Conservation (phyloP, 2,888 invertebrate genomes). For the Limnephilus marmoratus region DNA sequence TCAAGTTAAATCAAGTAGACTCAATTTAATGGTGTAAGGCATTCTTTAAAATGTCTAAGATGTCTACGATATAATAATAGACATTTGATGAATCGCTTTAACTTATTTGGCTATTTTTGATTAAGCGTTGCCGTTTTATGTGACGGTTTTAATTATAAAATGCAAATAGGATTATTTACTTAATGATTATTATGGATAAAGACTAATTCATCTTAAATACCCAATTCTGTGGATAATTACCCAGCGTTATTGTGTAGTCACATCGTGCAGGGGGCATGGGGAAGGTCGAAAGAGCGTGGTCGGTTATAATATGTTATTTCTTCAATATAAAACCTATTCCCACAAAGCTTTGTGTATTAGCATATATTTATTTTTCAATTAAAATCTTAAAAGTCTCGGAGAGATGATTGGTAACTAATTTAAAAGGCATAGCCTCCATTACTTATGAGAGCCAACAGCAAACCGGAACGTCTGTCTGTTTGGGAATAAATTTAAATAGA, state of each 20-base stretch:
- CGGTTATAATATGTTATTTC: slow-evolving; percentile 23
- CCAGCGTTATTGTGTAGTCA: background rate
- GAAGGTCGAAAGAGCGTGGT: slow-evolving; percentile 39
- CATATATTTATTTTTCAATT: slow-evolving; percentile 65
- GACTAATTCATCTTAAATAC: slow-evolving; percentile 33
- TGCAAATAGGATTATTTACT: slow-evolving; percentile 41
- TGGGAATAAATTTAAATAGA: slow-evolving; percentile 64
- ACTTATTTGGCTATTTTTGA: background rate
- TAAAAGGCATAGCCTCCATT: slow-evolving; percentile 58
- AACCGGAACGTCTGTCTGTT: slow-evolving; percentile 55
- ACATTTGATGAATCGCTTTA: background rate
- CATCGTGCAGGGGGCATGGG: background rate
- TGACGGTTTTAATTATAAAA: slow-evolving; percentile 21
- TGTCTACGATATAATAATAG: background rate
- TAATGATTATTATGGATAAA: slow-evolving; percentile 13
- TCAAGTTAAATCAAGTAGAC: no score
- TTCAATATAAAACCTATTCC: slow-evolving; percentile 47
- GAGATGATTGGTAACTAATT: slow-evolving; percentile 63
- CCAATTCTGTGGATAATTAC: slow-evolving; percentile 16
- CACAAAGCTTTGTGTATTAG: slow-evolving; percentile 56
- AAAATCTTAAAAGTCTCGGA: slow-evolving; percentile 58
- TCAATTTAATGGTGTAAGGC: no score
- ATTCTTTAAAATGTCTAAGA: no score
- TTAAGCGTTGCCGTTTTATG: slow-evolving; percentile 2
- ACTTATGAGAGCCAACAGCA: slow-evolving; percentile 54